Base-by-base conservation (phyloP, 2,113 vertebrate genomes). In the Turdus rufiventris region DNA sequence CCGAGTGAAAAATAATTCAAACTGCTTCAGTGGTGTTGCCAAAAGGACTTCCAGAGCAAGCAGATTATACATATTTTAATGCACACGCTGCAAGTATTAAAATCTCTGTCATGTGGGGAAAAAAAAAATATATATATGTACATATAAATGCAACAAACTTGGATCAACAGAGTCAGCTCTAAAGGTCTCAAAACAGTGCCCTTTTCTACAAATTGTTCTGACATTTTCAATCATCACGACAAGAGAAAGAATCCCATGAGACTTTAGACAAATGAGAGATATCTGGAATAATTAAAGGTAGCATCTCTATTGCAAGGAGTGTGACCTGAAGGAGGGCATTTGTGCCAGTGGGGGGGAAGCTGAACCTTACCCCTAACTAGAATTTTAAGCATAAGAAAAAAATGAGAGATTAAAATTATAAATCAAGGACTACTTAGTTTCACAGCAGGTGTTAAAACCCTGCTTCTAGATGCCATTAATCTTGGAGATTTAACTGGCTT, bases 341-440 rank as follows among this genome's bases (percentile, higher is more conserved):
- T 63, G 12, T 65, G 31, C 28, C 7, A 1, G 36, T 29, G 23
- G 5, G 34, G 5, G 5, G 14, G 26, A 63, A 81, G 24, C 3
- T 62, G 16, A 71, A 78, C 6, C 4, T 82, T 53, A 82, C 5
- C 20, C 15, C 29, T 57, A 48, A 68, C 9, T 17, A 54, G 33
- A 66, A 47, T 74, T 66, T 62, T 48, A 84, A 83, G 13, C 7
- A 48, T 28, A 40, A 25, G 50, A 60, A 74, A 36, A 26, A 34
- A 10, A 3, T 9, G 14, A 7, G 14, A 88, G 2, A 90, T 75
- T 66, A 84, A 90, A 78, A 82, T 68, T 75, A 68, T 85, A 89
- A 94, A 72, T 91, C 50, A 85, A 91, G 87, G 50, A 65, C 26
- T 47, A 91, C 58, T 91, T 88, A 76, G 56, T 73, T 94, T 70